A percentile compares a stretch with the other conserved stretches of the same genome.
phyloP scores from a whole-genome alignment of 2,797 vertebrate genomes.

The Eupleurogrammus muticus region DNA sequence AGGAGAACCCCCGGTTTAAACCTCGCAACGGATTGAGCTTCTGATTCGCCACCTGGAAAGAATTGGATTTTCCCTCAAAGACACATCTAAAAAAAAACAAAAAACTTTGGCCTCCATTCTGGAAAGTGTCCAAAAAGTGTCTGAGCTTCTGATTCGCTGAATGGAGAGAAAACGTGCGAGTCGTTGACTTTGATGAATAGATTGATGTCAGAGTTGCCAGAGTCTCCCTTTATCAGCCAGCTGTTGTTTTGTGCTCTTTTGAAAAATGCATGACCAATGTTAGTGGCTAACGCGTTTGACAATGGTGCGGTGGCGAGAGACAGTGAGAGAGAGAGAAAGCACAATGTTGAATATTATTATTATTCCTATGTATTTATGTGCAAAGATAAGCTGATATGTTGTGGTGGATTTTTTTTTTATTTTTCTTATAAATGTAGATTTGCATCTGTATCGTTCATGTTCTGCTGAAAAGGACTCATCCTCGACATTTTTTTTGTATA shows the following conservation, averaged over 20 bases:
- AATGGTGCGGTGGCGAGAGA: conserved; percentile 60
- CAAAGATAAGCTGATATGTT: conserved; percentile 85
- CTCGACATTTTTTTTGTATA: conserved; percentile 47
- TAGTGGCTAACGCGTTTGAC: conserved; percentile 68
- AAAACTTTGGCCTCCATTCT: not conserved
- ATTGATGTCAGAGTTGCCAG: conserved; percentile 54
- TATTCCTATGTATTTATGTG: conserved; percentile 84
- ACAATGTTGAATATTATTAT: conserved; percentile 80
- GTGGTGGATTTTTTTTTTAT: conserved; percentile 80
- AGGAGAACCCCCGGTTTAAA: not conserved
- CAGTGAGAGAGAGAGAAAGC: conserved; percentile 72
- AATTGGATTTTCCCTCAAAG: not conserved
- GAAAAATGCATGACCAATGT: conserved; percentile 77
- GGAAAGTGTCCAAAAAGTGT: not conserved
- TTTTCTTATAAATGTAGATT: conserved; percentile 80
- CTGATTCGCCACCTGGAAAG: conserved; percentile 10
- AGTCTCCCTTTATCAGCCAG: conserved; percentile 67
- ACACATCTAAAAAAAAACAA: not conserved
- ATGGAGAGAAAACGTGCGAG: not conserved
- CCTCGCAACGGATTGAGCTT: conserved; percentile 3
- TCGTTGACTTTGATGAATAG: not conserved
- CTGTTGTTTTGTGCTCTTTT: conserved; percentile 70
- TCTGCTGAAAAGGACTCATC: conserved; percentile 70
- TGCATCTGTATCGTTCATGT: conserved; percentile 74
- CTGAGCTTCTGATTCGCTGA: no score